Evolutionary conservation across 2,888 invertebrate species (phyloP).

Genomic region (Capitulum mitella): DNA sequence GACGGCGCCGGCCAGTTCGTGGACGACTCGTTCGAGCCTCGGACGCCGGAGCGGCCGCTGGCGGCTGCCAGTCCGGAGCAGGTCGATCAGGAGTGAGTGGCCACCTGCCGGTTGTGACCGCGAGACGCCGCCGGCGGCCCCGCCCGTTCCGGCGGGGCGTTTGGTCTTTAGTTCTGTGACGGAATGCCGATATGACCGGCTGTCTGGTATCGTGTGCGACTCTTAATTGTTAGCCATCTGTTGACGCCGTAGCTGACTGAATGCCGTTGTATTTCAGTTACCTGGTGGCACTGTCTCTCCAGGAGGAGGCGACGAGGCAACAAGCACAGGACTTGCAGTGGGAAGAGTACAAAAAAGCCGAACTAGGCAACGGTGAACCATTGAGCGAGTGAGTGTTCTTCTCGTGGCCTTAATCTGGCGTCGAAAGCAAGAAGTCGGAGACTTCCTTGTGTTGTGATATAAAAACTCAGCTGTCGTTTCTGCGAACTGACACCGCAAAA

Average conservation of each 20-base stretch:
- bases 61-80: constrained; percentile 33
- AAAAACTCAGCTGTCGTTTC: no score
- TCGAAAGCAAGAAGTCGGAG: no score
- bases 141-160: no score
- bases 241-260: constrained; percentile 6
- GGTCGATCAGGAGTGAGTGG: constrained; percentile 46
- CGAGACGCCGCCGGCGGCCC: no score
- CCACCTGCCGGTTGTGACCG: no score
- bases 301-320: constrained; percentile 43
- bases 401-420: no score
- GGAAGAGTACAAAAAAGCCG: constrained; percentile 11
- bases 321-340: constrained; percentile 33
- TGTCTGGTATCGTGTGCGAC: no score
- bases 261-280: constrained; percentile 40
- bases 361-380: neutral
- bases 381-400: neutral
- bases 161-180: no score
- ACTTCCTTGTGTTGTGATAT: no score
- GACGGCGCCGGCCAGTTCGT: constrained; percentile 52
- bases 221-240: no score
- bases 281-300: constrained; percentile 47
- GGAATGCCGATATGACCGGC: no score
- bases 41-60: constrained; percentile 40
- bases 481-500: no score
- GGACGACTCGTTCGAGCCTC: constrained; percentile 47